phyloP scores from a whole-genome alignment of 2,888 invertebrate genomes.

The Xanthia togata region DNA sequence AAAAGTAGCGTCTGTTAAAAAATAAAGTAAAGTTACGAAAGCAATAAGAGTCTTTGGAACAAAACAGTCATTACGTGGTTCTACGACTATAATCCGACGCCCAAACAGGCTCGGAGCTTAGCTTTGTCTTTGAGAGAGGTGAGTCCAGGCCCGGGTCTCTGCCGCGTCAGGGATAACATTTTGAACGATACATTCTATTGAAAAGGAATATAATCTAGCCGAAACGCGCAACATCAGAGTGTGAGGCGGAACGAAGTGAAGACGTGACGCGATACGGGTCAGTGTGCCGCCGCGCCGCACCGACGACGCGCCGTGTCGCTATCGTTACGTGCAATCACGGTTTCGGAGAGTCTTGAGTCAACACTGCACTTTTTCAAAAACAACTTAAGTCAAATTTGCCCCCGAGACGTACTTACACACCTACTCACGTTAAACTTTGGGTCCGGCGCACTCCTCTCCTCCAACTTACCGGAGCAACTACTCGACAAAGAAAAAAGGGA shows the following conservation, averaged over 20 bases:
- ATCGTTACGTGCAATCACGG: slow-evolving; percentile 6
- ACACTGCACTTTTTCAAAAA: slow-evolving; percentile 12
- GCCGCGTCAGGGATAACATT: slow-evolving; percentile 38
- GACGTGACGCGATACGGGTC: slow-evolving; percentile 19
- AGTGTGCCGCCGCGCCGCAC: background rate
- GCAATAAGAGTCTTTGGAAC: slow-evolving; percentile 9
- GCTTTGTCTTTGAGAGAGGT: slow-evolving; percentile 30
- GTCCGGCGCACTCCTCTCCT: background rate
- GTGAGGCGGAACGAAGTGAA: slow-evolving; percentile 20
- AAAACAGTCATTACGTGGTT: slow-evolving; percentile 5
- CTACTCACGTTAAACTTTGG: slow-evolving; percentile 26
- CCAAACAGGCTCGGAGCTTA: background rate
- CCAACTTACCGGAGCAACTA: slow-evolving; percentile 17
- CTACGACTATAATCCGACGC: slow-evolving; percentile 4
- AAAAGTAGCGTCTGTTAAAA: background rate
- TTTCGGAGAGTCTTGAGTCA: background rate
- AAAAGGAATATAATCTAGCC: slow-evolving; percentile 16
- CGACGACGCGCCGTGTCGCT: background rate
- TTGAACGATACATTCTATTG: slow-evolving; percentile 31
- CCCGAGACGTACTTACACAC: background rate
- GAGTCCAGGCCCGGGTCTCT: slow-evolving; percentile 12
- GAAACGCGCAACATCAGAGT: slow-evolving; percentile 3
- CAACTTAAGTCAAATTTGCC: slow-evolving; percentile 1
- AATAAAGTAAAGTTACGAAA: background rate
- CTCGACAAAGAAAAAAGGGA: slow-evolving; percentile 42